Evolutionary conservation across 2,888 invertebrate genomes (phyloP).

Genomic region (Cantharis rufa): DNA sequence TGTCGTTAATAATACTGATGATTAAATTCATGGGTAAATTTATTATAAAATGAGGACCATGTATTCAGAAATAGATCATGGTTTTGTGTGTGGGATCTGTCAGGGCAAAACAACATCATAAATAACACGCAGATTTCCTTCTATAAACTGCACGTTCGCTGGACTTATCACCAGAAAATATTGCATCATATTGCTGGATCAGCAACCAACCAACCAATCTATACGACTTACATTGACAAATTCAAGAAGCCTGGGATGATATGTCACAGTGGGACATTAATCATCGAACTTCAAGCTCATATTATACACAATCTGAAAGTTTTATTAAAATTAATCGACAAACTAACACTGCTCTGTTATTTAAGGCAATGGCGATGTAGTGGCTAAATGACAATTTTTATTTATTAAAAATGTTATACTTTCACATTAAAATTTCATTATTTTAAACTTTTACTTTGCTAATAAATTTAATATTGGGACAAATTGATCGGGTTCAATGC

Average conservation of each 20-base stretch:
- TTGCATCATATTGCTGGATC: neutral
- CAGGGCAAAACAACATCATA: neutral
- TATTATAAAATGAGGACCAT: no score
- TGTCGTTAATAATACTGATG: no score
- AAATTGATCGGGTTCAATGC: neutral
- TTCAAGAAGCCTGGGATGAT: neutral
- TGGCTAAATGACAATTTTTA: neutral
- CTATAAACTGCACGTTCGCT: neutral
- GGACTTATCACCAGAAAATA: neutral
- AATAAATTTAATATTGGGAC: neutral
- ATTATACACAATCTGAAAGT: neutral
- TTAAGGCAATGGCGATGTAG: neutral
- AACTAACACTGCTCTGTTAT: neutral
- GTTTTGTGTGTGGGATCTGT: neutral
- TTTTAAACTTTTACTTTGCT: neutral
- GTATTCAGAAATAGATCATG: neutral
- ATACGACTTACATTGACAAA: neutral
- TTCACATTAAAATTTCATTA: neutral
- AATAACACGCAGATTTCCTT: neutral
- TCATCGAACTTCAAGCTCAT: neutral
- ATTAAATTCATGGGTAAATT: no score
- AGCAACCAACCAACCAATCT: neutral
- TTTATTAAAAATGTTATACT: neutral
- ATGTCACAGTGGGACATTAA: neutral
- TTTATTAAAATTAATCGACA: neutral